A percentile compares a stretch with the other conserved stretches of the same genome.
phyloP scores from a whole-genome alignment of 2,113 vertebrate species.

The Eptesicus fuscus region DNA sequence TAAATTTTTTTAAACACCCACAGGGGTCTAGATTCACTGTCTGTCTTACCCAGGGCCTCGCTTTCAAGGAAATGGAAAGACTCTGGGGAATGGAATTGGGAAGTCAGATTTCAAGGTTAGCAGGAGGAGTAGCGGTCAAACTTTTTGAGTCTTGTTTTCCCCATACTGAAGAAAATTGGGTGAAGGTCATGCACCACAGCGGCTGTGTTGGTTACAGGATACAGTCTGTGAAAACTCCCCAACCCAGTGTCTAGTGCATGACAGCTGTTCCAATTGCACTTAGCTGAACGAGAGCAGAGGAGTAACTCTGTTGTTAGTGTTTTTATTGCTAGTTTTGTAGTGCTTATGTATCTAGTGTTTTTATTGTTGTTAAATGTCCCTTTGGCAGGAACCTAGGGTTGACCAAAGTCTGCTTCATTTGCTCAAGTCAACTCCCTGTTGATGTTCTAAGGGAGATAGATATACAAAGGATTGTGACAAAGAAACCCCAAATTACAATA shows the following conservation, averaged over 20 bases:
- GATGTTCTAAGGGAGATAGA: background rate
- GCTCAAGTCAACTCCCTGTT: background rate
- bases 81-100: background rate
- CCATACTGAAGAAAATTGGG: background rate
- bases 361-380: background rate
- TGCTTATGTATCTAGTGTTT: background rate
- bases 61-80: background rate
- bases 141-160: background rate
- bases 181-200: background rate
- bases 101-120: background rate
- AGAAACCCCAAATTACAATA: background rate
- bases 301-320: background rate
- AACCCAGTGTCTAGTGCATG: fast-evolving
- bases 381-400: background rate
- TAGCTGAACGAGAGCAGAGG: background rate
- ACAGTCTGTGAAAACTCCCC: background rate
- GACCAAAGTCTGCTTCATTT: background rate
- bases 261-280: background rate
- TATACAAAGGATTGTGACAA: background rate
- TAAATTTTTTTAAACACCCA: background rate
- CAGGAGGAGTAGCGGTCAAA: background rate
- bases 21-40: background rate
- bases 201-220: background rate
- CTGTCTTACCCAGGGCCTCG: background rate
- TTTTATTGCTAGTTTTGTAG: background rate